Evolutionary conservation across 2,113 vertebrate genomes (phyloP).

Genomic region (Xiphophorus couchianus): DNA sequence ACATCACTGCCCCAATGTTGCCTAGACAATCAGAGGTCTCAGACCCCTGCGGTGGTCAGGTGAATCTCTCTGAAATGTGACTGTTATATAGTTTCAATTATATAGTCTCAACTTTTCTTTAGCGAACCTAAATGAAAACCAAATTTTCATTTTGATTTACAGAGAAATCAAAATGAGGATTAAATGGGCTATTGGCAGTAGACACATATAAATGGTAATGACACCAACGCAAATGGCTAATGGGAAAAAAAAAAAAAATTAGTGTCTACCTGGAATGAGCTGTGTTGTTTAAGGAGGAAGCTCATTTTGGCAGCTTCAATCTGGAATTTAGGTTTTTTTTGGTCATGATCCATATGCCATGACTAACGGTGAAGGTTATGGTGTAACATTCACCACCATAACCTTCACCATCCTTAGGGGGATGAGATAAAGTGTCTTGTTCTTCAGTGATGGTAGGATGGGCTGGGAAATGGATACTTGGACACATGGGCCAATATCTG

Average conservation of each 20-base stretch:
- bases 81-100: too few relatives aligned
- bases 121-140: slow-evolving; percentile 15
- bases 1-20: slow-evolving; percentile 31
- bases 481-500: too few relatives aligned
- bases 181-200: neutral
- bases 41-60: neutral
- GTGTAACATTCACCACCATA: too few relatives aligned
- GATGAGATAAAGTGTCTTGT: too few relatives aligned
- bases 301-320: too few relatives aligned
- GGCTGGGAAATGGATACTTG: too few relatives aligned
- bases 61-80: slow-evolving; percentile 29
- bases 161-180: slow-evolving; percentile 12
- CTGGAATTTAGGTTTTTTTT: too few relatives aligned
- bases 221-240: neutral
- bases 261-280: slow-evolving; percentile 1
- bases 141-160: slow-evolving; percentile 2
- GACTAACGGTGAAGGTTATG: too few relatives aligned
- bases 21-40: slow-evolving; percentile 25
- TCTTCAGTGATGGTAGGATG: too few relatives aligned
- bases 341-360: too few relatives aligned
- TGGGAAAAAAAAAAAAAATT: neutral
- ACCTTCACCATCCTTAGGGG: too few relatives aligned
- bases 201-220: neutral
- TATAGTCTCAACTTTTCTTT: neutral
- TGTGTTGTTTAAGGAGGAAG: neutral